Percentiles rank a stretch among this genome's conserved stretches.
These are phyloP conservation scores for Dryoscopus gambensis DNA, from an alignment of 2,113 vertebrate genomes.

Conservation along the genomic window DNA sequence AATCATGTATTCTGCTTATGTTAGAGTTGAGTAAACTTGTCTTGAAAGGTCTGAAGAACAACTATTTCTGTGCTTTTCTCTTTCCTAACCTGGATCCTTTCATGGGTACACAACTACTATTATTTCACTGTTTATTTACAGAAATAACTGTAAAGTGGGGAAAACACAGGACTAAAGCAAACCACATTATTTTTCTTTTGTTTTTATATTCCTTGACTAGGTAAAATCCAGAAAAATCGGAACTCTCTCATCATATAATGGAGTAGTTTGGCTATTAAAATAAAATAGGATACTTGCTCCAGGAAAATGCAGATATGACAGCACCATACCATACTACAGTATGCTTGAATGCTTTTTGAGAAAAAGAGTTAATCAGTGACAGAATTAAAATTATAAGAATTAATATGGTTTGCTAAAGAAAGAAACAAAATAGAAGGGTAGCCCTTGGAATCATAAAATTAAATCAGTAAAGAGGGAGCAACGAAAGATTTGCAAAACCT, in stretches of 20 bases:
- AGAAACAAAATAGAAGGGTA: not conserved
- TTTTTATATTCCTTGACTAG: not conserved
- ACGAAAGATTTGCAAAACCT: not conserved
- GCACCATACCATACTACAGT: not conserved
- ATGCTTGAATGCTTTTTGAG: not conserved
- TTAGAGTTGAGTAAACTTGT: not conserved
- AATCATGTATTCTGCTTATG: fast-evolving
- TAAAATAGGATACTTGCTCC: not conserved
- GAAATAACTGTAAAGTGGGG: not conserved
- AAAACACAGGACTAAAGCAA: not conserved
- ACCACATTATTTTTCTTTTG: not conserved
- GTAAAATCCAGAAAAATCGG: not conserved
- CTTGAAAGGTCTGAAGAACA: not conserved
- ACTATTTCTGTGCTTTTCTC: not conserved
- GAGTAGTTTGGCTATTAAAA: not conserved
- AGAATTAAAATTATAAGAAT: not conserved
- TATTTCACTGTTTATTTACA: not conserved
- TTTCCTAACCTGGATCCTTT: not conserved
- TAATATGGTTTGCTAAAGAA: not conserved
- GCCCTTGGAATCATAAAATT: not conserved
- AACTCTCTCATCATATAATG: not conserved
- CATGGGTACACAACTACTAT: not conserved
- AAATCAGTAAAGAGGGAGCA: not conserved
- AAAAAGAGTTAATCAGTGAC: not conserved
- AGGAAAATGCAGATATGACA: not conserved